Base-by-base conservation (phyloP, 1,140 invertebrate genomes). In the Nephotettix cincticeps region DNA sequence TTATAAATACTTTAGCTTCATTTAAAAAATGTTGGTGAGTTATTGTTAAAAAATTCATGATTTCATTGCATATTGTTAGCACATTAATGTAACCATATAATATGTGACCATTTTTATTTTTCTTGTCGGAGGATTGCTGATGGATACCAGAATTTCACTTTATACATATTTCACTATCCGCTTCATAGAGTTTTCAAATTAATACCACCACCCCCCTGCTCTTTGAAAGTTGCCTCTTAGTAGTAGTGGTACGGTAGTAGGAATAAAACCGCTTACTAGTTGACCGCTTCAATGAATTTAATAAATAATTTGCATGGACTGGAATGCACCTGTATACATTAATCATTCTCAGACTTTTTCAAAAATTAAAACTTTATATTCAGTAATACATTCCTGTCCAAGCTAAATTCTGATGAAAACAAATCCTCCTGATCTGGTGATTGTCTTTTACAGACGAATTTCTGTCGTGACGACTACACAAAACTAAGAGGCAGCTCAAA, bases 401-500 rank as follows among this genome's bases (percentile, higher is more conserved):
- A 36, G 32, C 14, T 4, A 36, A 61, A 61, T 6, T n/a, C 23
- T 14, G 9, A 9, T 11, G 9, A 28, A 61, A 61, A 11, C 56
- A 27, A 14, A 28, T 3, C 2, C 13, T 6, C 56, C n/a, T 61
- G 4, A 28, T 6, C 28, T 61, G 6, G 27, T 27, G 27, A 27
- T 61, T 56, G 63, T 40, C 30, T 67, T 54, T 71, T 58, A 23
- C 67, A 76, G 75, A 65, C 29, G 17, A 76, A 76, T 65, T 40
- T 61, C 28, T 69, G 71, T 36, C 71, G 71, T 36, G 74, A 73
- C 43, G 75, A 74, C 23, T 73, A 72, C 23, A 51, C 54, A 4
- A 72, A 75, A 71, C 29, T 74, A 45, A 73, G 74, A 69, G 67
- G 65, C 2, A 58, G 45, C 36, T 36, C 61, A 21, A 74, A 75